phyloP scores from a whole-genome alignment of 2,888 invertebrate species.

The Thyatira batis region DNA sequence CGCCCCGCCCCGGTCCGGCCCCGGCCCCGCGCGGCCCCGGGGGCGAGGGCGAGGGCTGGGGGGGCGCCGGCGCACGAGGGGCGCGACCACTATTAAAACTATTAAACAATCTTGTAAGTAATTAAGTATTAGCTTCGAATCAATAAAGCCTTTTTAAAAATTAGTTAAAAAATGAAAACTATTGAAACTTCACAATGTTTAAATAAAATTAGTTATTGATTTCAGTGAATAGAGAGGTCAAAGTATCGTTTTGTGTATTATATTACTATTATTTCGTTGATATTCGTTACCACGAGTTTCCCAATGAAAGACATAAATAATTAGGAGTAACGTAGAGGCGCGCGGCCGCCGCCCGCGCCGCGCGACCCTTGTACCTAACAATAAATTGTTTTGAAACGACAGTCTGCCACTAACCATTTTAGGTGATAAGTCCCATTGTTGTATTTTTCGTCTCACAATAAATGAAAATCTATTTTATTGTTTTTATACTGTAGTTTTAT shows the following conservation, averaged over 20 bases:
- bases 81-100: slow-evolving; percentile 70
- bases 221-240: slow-evolving; percentile 74
- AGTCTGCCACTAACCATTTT: slow-evolving; percentile 82
- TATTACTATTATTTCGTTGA: slow-evolving; percentile 71
- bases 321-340: slow-evolving; percentile 58
- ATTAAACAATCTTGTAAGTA: slow-evolving; percentile 81
- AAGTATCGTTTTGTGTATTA: slow-evolving; percentile 76
- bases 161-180: slow-evolving; percentile 74
- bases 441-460: slow-evolving; percentile 83
- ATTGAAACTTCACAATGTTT: slow-evolving; percentile 78
- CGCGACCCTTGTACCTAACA: slow-evolving; percentile 48
- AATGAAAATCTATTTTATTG: slow-evolving; percentile 83
- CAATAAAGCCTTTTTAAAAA: slow-evolving; percentile 81
- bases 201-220: slow-evolving; percentile 74
- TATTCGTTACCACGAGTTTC: slow-evolving; percentile 78
- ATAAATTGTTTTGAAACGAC: slow-evolving; percentile 76
- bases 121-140: slow-evolving; percentile 82
- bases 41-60: slow-evolving; percentile 17
- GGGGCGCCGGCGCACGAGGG: slow-evolving; percentile 40
- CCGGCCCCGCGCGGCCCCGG: slow-evolving; percentile 13
- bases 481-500: slow-evolving; percentile 78
- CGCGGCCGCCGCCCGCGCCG: slow-evolving; percentile 15
- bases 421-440: slow-evolving; percentile 82
- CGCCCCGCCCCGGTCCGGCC: slow-evolving; percentile 3
- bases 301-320: slow-evolving; percentile 80